phyloP scores from a whole-genome alignment of 1,140 invertebrate species.

The Manduca sexta region DNA sequence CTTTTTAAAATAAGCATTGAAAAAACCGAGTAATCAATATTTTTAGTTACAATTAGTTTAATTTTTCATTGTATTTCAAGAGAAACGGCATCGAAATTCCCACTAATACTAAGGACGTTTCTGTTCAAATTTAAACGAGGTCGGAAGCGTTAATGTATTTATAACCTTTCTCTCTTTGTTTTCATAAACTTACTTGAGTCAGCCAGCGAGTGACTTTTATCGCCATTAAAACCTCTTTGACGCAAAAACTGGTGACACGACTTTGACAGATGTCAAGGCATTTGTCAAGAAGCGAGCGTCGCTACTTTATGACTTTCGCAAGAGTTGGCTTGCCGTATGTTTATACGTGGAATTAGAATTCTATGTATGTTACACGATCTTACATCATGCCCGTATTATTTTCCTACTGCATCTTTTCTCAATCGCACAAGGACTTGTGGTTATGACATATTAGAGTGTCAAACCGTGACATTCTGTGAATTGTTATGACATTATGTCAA shows the following conservation, averaged over 20 bases:
- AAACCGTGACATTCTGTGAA: not conserved
- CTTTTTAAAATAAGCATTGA: too few relatives aligned
- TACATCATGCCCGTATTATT: not conserved
- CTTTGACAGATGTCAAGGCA: constrained; percentile 11
- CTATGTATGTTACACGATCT: not conserved
- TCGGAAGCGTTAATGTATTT: too few relatives aligned
- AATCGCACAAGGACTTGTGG: too few relatives aligned
- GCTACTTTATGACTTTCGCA: not conserved
- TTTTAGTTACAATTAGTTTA: not conserved
- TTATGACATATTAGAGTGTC: too few relatives aligned
- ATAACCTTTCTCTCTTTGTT: too few relatives aligned
- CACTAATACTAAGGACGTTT: too few relatives aligned
- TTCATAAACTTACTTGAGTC: too few relatives aligned
- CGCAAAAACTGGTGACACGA: constrained; percentile 3
- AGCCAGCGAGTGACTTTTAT: too few relatives aligned
- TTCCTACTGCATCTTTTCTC: not conserved
- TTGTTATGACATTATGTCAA: not conserved
- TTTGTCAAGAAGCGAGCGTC: not conserved
- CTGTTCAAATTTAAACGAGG: too few relatives aligned
- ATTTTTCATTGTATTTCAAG: not conserved
- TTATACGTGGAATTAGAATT: not conserved
- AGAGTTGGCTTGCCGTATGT: not conserved
- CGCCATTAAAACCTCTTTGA: not conserved
- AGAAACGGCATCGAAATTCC: too few relatives aligned
- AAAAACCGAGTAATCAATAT: not conserved